Percentiles rank a stretch among this genome's conserved stretches.
Evolutionary conservation across 2,797 vertebrate genomes (phyloP).

Genomic region (Monodelphis domestica): DNA sequence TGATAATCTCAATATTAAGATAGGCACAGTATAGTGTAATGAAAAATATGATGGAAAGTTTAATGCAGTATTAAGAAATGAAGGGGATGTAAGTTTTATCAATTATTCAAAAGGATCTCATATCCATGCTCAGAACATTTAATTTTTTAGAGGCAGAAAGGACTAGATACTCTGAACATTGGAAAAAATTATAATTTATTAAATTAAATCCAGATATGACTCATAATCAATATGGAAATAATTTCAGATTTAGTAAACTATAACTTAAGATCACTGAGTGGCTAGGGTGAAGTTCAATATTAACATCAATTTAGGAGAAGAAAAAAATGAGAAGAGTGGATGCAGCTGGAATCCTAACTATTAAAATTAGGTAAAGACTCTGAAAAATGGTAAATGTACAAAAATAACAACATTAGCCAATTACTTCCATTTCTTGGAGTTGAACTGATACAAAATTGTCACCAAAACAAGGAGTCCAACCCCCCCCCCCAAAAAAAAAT

Average conservation of each 20-base stretch:
- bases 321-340: background rate
- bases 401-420: background rate
- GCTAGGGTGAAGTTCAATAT: background rate
- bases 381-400: background rate
- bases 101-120: background rate
- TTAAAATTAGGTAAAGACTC: background rate
- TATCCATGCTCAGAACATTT: background rate
- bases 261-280: background rate
- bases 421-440: background rate
- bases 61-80: background rate
- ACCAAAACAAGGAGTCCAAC: background rate
- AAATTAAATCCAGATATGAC: background rate
- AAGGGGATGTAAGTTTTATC: background rate
- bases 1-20: background rate
- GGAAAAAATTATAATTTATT: background rate
- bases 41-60: background rate
- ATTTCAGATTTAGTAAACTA: background rate
- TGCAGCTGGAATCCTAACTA: background rate
- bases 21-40: background rate
- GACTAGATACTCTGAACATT: background rate
- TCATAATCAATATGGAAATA: background rate
- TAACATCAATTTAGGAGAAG: background rate
- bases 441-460: background rate
- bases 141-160: background rate
- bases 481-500: too few relatives aligned